Evolutionary conservation across 2,797 vertebrate genomes (phyloP).

Genomic region (Sebastes hubbsi): DNA sequence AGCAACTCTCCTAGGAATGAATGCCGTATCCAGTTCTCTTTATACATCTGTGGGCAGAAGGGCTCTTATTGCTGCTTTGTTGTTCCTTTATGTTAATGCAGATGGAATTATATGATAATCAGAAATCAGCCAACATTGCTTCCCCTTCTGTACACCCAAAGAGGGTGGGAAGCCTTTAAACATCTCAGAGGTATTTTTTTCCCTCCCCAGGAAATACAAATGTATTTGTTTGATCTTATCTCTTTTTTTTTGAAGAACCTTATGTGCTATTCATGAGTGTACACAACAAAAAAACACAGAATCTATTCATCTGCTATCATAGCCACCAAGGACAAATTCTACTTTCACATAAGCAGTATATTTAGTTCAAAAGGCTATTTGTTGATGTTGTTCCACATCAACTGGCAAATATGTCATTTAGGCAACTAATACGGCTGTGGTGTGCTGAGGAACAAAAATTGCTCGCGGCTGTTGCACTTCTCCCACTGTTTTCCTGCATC

Average conservation of each 20-base stretch:
- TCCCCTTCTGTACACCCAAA: conserved; percentile 35
- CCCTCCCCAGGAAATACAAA: conserved; percentile 54
- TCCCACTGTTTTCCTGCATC: conserved; percentile 40
- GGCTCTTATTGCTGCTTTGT: conserved; percentile 49
- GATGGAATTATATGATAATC: conserved; percentile 69
- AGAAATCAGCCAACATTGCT: conserved; percentile 56
- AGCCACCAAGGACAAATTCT: conserved; percentile 62
- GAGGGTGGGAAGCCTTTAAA: conserved; percentile 59
- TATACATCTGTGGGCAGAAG: conserved; percentile 5
- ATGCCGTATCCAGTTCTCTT: neutral
- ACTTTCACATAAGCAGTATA: conserved; percentile 47
- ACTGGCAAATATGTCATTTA: conserved; percentile 63
- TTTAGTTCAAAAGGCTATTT: conserved; percentile 57
- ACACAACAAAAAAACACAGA: conserved; percentile 24
- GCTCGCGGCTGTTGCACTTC: conserved; percentile 32
- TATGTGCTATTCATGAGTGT: conserved; percentile 61
- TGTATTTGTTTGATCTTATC: conserved; percentile 72
- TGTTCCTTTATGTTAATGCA: conserved; percentile 43
- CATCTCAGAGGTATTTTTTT: conserved; percentile 30
- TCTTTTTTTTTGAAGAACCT: conserved; percentile 10
- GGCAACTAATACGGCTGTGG: conserved; percentile 40
- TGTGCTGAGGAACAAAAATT: conserved; percentile 47
- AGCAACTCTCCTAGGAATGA: too few relatives aligned
- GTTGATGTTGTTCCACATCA: conserved; percentile 52
- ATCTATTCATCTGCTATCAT: conserved; percentile 54